Percentiles rank a stretch among this genome's conserved stretches.
phyloP scores from a whole-genome alignment of 1,140 invertebrate genomes.

The Cydia strobilella region DNA sequence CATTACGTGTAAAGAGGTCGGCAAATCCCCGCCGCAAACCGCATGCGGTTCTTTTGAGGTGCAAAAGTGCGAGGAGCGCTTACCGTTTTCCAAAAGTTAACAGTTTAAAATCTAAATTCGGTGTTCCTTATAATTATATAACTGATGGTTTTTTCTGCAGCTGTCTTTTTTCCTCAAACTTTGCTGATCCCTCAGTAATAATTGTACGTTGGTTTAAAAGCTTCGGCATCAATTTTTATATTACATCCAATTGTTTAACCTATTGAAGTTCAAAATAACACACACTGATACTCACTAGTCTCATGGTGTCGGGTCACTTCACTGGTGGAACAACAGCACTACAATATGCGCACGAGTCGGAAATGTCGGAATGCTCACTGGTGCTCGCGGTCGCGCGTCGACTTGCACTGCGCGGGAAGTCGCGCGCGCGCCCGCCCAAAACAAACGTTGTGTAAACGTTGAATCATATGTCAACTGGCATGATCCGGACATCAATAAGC shows the following conservation, averaged over 20 bases:
- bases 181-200: background rate
- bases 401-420: conserved; percentile 33
- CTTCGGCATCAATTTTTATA: background rate
- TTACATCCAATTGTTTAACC: background rate
- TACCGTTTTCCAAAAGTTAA: no score
- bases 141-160: no score
- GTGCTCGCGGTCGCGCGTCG: conserved; percentile 30
- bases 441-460: conserved; percentile 37
- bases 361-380: conserved; percentile 34
- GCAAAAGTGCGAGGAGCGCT: no score
- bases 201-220: background rate
- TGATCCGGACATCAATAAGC: conserved; percentile 6
- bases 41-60: no score
- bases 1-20: no score
- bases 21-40: no score
- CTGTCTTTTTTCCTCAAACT: no score
- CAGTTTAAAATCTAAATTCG: no score
- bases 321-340: conserved; percentile 41
- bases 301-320: conserved; percentile 54
- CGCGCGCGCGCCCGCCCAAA: conserved; percentile 26
- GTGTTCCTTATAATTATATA: no score
- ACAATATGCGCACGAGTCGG: background rate
- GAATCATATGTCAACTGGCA: conserved; percentile 33
- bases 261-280: conserved; percentile 27
- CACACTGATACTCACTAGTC: conserved; percentile 65